Base-by-base conservation (phyloP, 2,888 invertebrate species). In the Apamea sordens region DNA sequence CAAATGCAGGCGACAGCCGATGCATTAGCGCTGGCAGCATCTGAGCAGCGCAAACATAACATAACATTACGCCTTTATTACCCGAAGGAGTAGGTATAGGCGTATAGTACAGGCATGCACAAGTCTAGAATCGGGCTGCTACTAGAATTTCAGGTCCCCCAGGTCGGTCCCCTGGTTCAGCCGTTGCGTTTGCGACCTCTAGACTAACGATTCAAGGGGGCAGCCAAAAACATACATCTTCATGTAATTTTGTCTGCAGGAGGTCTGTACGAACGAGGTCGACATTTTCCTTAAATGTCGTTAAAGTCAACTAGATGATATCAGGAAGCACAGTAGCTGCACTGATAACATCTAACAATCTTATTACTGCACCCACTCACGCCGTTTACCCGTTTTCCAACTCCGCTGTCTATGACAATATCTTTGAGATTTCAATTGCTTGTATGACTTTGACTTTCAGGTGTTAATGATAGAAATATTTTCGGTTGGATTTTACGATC, bases 21-120 rank as follows among this genome's bases (percentile, higher is more conserved):
- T 98, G 97, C 97, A 98, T 97, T 82, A 98, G 95, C 76, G 98
- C 97, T 72, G 98, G 98, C 89, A 98, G 94, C 94, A 98, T 97
- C 98, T 98, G 36, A 47, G 18, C 56, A 65, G 56, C 41, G 80
- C n/a, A 82, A 18, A 44, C 15, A 41, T 5, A 4, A 11, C 8
- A 28, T 2, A 21, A 67, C 0, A n/a, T 79, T 44, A 32, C 7
- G 18, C 11, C 6, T 4, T n/a, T 11, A 11, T 18, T 44, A 0
- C 0, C 18, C 3, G 11, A 8, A 18, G n/a, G 41, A n/a, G n/a
- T 41, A 18, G 24, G 18, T n/a, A 67, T 0, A 32, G 2, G 28
- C 69, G 21, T 47, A 69, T 21, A 67, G 24, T 41, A 36, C 24
- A 41, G 41, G 41, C 41, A 67, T 41, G 11, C 11, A 28, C 2